Conservation (phyloP, 92 coral and sea anemone species). For the Meandrina meandrites region DNA sequence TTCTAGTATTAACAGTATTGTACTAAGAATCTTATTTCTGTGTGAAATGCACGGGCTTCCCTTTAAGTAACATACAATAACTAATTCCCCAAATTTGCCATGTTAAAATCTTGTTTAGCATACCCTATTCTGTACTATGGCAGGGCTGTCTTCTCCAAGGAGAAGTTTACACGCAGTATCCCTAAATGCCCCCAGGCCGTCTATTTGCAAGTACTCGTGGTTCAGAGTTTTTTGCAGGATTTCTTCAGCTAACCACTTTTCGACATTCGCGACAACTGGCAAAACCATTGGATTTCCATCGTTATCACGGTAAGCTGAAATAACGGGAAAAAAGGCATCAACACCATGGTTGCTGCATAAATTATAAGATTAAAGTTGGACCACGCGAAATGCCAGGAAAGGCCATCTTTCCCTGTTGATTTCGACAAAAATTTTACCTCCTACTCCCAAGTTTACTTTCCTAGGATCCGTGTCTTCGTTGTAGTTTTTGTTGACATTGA, state of each 20-base stretch:
- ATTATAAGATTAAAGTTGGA: background rate
- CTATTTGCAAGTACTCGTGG: constrained; percentile 90
- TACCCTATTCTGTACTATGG: constrained; percentile 86
- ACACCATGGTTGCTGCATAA: background rate
- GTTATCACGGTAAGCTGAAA: constrained; percentile 76
- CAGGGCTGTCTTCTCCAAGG: constrained; percentile 90
- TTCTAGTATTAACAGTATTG: background rate
- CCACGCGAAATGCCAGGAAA: background rate
- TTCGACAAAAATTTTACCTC: constrained; percentile 55
- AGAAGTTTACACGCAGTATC: constrained; percentile 75
- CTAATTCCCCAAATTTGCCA: background rate
- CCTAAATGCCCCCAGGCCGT: constrained; percentile 78
- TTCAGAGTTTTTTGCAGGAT: constrained; percentile 76
- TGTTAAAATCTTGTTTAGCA: background rate
- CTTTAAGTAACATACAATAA: background rate
- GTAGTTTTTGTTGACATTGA: constrained; percentile 62
- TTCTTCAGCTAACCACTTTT: constrained; percentile 75
- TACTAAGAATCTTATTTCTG: background rate
- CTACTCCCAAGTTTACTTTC: constrained; percentile 86
- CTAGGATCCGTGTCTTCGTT: constrained; percentile 70
- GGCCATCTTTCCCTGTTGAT: background rate
- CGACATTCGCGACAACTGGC: constrained; percentile 85
- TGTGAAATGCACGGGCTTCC: background rate
- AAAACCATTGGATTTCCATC: constrained; percentile 97
- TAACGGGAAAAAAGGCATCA: background rate